Evolutionary conservation across 2,797 vertebrate genomes (phyloP).

Genomic region (Sebastes itinus): DNA sequence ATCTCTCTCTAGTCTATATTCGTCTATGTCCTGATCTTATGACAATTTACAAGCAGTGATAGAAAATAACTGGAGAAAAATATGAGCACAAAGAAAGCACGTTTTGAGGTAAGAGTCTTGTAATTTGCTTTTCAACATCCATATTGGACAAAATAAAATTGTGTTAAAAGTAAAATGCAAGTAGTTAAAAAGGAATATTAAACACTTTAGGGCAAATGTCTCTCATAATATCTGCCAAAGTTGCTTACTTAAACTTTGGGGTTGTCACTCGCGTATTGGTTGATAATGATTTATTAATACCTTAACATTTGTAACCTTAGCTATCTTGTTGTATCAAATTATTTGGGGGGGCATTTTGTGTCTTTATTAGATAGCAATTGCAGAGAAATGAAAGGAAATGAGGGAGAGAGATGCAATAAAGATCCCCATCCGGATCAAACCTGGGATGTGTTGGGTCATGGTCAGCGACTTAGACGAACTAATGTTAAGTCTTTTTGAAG

Average conservation of each 20-base stretch:
- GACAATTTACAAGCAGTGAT: not conserved
- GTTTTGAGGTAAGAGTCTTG: not conserved
- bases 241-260: not conserved
- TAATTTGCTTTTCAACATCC: not conserved
- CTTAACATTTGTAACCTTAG: not conserved
- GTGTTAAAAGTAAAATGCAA: not conserved
- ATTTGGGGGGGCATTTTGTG: not conserved
- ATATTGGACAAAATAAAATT: not conserved
- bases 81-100: not conserved
- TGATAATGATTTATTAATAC: not conserved
- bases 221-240: not conserved
- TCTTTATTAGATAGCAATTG: not conserved
- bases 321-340: not conserved
- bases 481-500: not conserved
- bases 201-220: not conserved
- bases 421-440: not conserved
- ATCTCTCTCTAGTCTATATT: not conserved
- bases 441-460: not conserved
- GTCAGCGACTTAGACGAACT: not conserved
- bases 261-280: not conserved
- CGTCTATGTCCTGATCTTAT: not conserved
- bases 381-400: not conserved
- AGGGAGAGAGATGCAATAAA: not conserved
- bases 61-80: not conserved
- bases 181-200: not conserved